Base-by-base conservation (phyloP, 23 tunicate species). In the Trididemnum miniatum region DNA sequence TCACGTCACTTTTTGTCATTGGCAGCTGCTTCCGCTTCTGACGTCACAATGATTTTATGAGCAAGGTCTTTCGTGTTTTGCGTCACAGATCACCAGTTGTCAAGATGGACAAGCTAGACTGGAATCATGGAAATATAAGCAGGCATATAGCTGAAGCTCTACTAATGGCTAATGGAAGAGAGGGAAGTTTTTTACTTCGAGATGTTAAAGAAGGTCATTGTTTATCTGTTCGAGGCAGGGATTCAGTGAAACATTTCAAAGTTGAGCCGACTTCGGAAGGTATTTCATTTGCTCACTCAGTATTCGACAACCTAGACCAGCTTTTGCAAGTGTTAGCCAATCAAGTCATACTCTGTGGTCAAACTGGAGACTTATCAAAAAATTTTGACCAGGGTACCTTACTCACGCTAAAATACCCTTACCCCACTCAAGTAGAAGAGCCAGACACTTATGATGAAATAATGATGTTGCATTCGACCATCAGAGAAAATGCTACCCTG, bases 171-270 rank as follows among this genome's bases (percentile, higher is more conserved):
- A 82, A 86, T 31, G 97, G 97, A 31, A 69, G 79, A 18, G 97
- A 91, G 75, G 97, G 97, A 3, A 86, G 97, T 73, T 91, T 75
- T 64, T 51, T 91, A 26, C 24, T 86, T 26, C 33, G 97, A 49
- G 90, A 82, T 31, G 86, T 73, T 1, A 29, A 54, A 1, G 79
- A 72, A 0, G 72, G 57, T 1, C 76, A 75, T 25, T 91, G 97
- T 71, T 5, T 91, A 51, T 81, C 91, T 35, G 97, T 82, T 29
- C 65, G 97, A 57, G 85, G 89, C 35, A 65, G 81, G 34, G 97
- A 91, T 59, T 89, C 80, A 22, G 90, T 91, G 73, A 91, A 82
- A 76, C 97, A 91, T 71, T 91, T 91, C 65, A 91, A 91, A 82
- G 78, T 91, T 69, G 97, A 87, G 52, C 54, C 31, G 23, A 37